Base-by-base conservation (phyloP, 2,888 invertebrate genomes). In the Steromphala cineraria region DNA sequence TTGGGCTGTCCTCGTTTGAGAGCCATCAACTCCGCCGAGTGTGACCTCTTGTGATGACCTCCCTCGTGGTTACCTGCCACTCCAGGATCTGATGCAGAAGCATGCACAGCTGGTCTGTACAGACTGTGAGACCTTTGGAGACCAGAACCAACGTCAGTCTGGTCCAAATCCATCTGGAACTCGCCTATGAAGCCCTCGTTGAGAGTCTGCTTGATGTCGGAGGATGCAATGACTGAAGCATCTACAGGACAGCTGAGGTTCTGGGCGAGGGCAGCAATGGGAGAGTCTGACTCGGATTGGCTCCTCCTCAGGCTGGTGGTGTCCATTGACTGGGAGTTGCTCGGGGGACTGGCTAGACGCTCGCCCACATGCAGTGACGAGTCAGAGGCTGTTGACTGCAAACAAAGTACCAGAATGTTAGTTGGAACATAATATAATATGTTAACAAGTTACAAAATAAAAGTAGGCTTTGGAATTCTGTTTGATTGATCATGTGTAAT, bases 1-100 rank as follows among this genome's bases (percentile, higher is more conserved):
- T 92, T 92, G 7, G 92, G 92, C 53, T 85, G 83, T 0, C 91
- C 92, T 40, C 92, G 84, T 56, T 84, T 82, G 15, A 90, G 78
- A 31, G 83, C 81, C 75, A 75, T 74, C 36, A 77, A 53, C 15
- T 84, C 85, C 0, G 83, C 76, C 19, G 85, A 85, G n/a, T 67
- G 71, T 17, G 84, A 85, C 5, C 84, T 77, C 7, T 80, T 74
- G 52, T 81, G 78, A 24, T 81, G 80, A 46, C 71, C 78, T 24
- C 71, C 36, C 2, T 52, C 77, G 7, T 40, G 53, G 13, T 52
- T 55, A 19, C 67, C 82, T 8, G 77, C 74, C 19, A 75, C 74
- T 24, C 31, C 52, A 19, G 74, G 55, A 36, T 52, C 53, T 19
- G 53, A 67, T 19, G 31, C 74, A 36, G 80, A 79, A 7, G 53